Evolutionary conservation across 2,888 invertebrate species (phyloP), one percentile per base, ranked within the genome.

Genomic region (Drosophila leonis): DNA sequence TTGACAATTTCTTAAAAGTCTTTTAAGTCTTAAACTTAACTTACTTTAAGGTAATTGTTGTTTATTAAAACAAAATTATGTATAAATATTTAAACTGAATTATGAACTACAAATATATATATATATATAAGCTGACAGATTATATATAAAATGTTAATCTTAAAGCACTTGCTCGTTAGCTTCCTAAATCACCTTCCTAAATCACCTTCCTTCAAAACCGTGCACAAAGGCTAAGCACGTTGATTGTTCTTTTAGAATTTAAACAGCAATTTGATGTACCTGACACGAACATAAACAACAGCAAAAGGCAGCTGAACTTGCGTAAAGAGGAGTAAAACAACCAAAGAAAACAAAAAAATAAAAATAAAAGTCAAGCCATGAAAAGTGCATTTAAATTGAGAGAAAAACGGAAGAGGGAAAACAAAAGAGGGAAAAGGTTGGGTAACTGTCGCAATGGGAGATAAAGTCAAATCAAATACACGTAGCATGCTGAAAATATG

Each of bases 381-480:
- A 77, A 80, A 77, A 72, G 72, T 87, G 84, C 84, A 83, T 86
- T 82, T 82, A 73, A 80, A 77, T 80, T 70, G 80, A 42, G 20
- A 31, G 33, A n/a, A 42, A 52, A 24, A 20, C 1, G 1, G n/a
- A 12, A 18, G 35, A 15, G 20, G 13, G 15, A 24, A 52, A 49
- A 24, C n/a, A n/a, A n/a, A n/a, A n/a, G n/a, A 35, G 18, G 24
- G 18, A 20, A 44, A 29, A 62, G 62, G 49, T 51, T 60, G 55
- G 59, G 18, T 63, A 67, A 67, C 60, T 44, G 62, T 2, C 52
- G 65, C 57, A 60, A 46, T 61, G 70, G 63, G 52, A 68, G 57
- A 65, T 70, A 73, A 71, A 74, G 79, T 74, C 71, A 70, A 74
- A 81, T 72, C 75, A 78, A 80, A 75, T 65, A 64, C 72, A 81